Evolutionary conservation across 2,113 vertebrate species (phyloP), one percentile per base, ranked within the genome.

Genomic region (Orthochromis malagaraziensis): DNA sequence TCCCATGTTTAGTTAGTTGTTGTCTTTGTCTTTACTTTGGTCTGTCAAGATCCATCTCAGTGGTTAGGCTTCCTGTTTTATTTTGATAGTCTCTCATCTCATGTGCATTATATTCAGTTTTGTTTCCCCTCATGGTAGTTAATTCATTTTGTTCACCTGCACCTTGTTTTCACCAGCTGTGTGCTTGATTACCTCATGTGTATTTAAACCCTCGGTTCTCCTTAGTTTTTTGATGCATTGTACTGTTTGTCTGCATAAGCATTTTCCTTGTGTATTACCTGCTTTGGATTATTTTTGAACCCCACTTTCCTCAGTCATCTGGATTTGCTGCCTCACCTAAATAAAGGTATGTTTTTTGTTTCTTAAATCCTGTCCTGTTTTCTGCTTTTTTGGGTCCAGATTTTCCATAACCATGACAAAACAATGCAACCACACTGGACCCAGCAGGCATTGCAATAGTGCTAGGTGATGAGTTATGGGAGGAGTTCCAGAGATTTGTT

Each of bases 341-440:
- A 65, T 35, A 65, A 35, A 35, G 17, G 10, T 12, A 35, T 35
- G 0, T 12, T 65, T 65, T 35, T 35, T n/a, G 0, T 65, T 65
- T 35, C 19, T 35, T 65, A 0, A 65, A 65, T 65, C 17, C 0
- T 65, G 60, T 65, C 17, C 60, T 65, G 31, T 65, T 35, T 35
- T 35, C 31, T 35, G 60, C 60, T 38, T 65, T 65, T 65, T 65
- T 65, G 60, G 4, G 60, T 65, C 10, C 60, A 65, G 60, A 65
- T 35, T 65, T 65, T 38, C 60, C 31, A 38, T n/a, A 63, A 63
- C 17, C 17, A 65, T n/a, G 31, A 65, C 31, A 1, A 65, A 65
- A 65, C 17, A 12, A 7, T 38, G 31, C 60, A 35, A 65, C 6
- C 31, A 35, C 60, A 65, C 31, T 63, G 58, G 9, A 63, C 58